A percentile compares a stretch with the other conserved stretches of the same genome.
Conservation (phyloP, 2,113 vertebrate species). For the Pelusios castaneus region DNA sequence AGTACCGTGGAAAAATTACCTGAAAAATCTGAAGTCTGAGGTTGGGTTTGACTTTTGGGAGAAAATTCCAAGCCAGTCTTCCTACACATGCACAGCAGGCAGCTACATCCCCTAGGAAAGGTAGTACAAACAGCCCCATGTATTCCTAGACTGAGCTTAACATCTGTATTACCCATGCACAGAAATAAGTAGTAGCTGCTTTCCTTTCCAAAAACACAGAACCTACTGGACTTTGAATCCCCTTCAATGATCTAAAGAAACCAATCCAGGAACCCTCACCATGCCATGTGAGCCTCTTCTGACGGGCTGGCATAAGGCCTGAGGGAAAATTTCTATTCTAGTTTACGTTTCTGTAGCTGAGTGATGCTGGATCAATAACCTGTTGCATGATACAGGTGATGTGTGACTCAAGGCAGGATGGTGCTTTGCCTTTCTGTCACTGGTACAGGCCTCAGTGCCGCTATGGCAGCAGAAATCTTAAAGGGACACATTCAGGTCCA, state of each 20-base stretch:
- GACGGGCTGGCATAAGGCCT: background rate
- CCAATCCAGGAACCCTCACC: background rate
- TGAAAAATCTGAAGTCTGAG: background rate
- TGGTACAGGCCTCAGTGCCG: background rate
- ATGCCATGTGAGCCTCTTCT: rapidly evolving
- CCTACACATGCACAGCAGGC: background rate
- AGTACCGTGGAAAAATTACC: background rate
- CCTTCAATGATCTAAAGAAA: background rate
- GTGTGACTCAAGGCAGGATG: rapidly evolving
- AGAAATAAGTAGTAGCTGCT: background rate
- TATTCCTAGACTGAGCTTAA: rapidly evolving
- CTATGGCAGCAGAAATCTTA: too few species aligned
- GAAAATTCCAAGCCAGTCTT: rapidly evolving
- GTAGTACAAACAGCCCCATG: rapidly evolving
- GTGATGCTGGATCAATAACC: rapidly evolving
- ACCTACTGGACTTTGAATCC: slow-evolving; percentile 40
- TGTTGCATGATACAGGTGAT: rapidly evolving
- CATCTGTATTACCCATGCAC: rapidly evolving
- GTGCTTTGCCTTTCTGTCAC: background rate
- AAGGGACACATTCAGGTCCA: too few species aligned
- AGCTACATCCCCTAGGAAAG: too few species aligned
- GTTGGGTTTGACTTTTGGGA: background rate
- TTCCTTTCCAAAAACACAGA: slow-evolving; percentile 24
- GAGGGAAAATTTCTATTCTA: rapidly evolving
- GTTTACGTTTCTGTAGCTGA: rapidly evolving